These are phyloP conservation scores for Brachyopa scutellaris DNA, from an alignment of 2,888 invertebrate genomes.

Conservation along the genomic window DNA sequence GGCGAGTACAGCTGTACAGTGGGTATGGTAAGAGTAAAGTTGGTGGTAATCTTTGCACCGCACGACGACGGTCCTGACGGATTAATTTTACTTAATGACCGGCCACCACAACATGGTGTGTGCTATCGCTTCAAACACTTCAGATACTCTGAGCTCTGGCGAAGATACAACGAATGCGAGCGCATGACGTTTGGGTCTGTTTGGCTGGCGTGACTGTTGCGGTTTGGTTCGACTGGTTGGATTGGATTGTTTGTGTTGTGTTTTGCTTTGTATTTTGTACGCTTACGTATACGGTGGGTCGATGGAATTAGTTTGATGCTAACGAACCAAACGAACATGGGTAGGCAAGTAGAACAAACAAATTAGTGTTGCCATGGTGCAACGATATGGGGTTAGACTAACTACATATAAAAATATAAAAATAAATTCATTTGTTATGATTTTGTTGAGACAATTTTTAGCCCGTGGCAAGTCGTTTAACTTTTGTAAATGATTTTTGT, in stretches of 20 bases:
- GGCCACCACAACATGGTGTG: constrained; percentile 68
- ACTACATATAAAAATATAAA: no score
- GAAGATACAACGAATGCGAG: constrained; percentile 4
- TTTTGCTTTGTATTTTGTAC: constrained; percentile 1
- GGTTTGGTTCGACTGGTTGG: constrained; percentile 31
- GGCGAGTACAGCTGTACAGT: no score
- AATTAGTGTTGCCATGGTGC: constrained; percentile 49
- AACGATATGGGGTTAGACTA: constrained; percentile 11
- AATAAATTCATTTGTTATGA: neutral
- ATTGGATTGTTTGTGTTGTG: constrained; percentile 23
- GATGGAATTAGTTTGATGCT: constrained; percentile 42
- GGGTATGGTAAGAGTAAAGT: neutral
- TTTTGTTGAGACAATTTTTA: neutral
- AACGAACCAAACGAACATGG: constrained; percentile 29
- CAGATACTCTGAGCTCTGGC: constrained; percentile 52
- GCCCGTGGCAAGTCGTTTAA: no score
- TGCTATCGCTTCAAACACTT: constrained; percentile 68
- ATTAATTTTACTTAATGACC: constrained; percentile 67
- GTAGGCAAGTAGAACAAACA: constrained; percentile 25
- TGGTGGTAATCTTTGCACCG: constrained; percentile 45
- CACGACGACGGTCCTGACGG: constrained; percentile 66
- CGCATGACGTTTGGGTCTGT: constrained; percentile 14
- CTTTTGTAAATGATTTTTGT: no score
- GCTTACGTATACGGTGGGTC: neutral
- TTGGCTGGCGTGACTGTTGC: constrained; percentile 29